Base-by-base conservation (phyloP, 2,797 vertebrate species). In the Semotilus atromaculatus region DNA sequence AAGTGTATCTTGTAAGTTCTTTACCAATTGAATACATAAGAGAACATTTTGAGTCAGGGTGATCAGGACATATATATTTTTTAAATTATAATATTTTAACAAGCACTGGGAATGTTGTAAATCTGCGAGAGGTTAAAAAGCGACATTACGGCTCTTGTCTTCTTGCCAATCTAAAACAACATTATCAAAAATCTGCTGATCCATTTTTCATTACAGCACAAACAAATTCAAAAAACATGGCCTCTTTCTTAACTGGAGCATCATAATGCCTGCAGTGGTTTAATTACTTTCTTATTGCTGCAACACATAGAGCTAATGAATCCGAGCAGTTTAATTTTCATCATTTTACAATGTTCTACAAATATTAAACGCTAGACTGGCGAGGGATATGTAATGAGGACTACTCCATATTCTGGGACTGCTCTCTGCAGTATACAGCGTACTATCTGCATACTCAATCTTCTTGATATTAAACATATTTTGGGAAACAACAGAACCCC, bases 161-260 rank as follows among this genome's bases (percentile, higher is more conserved):
- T 62, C 10, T 5, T 55, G 64, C 26, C 10, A 26, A 68, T 84
- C 31, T 77, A 40, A 82, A 51, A 66, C n/a, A 76, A 55, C 45
- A 53, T 53, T 45, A 78, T 36, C 23, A 53, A 53, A 70, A 83
- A 73, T 26, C 55, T 40, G 26, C 64, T 36, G 40, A 84, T 79
- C 40, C 13, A 72, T 84, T 80, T 84, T 84, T 71, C 53, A 80
- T 80, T 48, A 74, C 70, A 60, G 78, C 77, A 51, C 82, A 83
- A 83, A 83, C 76, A 75, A 70, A 75, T 81, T 80, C 36, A 84
- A 76, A 84, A 77, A 80, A 87, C 82, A 40, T 81, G 82, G 73
- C 77, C 86, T 81, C 76, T 70, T 80, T 84, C 82, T 87, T 87
- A 87, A 87, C 60, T 81, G 66, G 86, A 87, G 82, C 82, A 87